Conservation (phyloP, 2,113 vertebrate species). For the Tyto alba region DNA sequence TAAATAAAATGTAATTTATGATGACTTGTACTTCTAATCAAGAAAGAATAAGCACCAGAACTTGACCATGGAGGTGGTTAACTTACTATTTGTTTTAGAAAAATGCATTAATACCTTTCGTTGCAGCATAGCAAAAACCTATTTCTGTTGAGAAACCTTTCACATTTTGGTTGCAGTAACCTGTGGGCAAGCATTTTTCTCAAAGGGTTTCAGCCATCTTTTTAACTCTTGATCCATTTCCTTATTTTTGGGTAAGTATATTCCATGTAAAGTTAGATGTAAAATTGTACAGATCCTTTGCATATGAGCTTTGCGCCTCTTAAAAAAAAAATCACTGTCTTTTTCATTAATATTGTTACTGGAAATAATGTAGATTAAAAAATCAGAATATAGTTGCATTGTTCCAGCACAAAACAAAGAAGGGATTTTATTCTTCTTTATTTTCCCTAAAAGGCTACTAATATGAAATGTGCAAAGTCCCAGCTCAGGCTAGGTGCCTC, state of each 20-base stretch:
- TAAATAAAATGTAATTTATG: background rate
- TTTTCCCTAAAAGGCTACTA: background rate
- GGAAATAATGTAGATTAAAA: background rate
- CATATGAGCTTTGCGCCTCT: background rate
- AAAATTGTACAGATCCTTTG: background rate
- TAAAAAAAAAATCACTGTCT: background rate
- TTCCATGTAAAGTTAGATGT: background rate
- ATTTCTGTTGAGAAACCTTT: background rate
- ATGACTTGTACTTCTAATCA: background rate
- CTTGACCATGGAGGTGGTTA: background rate
- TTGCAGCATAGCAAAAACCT: background rate
- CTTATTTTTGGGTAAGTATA: background rate
- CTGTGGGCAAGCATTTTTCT: background rate
- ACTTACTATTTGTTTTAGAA: background rate
- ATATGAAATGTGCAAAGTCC: background rate
- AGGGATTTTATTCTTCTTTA: background rate
- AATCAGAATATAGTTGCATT: background rate
- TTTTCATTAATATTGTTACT: background rate
- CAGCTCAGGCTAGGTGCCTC: background rate
- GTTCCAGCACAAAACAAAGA: background rate
- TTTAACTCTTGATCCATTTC: background rate
- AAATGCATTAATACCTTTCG: background rate
- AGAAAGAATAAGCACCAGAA: background rate
- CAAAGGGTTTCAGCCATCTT: background rate
- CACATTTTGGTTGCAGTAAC: background rate